phyloP scores from a whole-genome alignment of 2,797 vertebrate species.

The Sciaenops ocellatus region DNA sequence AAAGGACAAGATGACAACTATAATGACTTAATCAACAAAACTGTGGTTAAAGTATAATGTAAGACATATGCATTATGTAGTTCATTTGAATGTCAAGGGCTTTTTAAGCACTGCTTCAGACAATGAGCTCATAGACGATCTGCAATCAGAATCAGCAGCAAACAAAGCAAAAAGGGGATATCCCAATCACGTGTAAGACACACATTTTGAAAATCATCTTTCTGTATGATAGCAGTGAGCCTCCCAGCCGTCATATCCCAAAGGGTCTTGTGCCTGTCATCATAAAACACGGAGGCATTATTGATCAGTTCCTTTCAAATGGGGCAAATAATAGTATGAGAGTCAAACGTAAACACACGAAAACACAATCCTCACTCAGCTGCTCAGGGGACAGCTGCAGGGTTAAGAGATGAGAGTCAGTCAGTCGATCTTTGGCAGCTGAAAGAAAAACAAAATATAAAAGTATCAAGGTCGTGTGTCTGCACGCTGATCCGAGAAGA shows the following conservation, averaged over 20 bases:
- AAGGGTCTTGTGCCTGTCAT: not conserved
- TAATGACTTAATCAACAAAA: too few species aligned
- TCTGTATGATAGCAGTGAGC: not conserved
- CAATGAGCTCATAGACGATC: too few species aligned
- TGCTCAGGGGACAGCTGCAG: not conserved
- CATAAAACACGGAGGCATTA: not conserved
- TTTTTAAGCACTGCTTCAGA: too few species aligned
- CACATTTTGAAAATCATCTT: too few species aligned
- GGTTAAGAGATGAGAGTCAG: conserved; percentile 29
- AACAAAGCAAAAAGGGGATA: too few species aligned
- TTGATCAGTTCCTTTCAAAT: conserved; percentile 21
- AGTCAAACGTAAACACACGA: conserved; percentile 4
- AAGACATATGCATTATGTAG: too few species aligned
- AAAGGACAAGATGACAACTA: too few species aligned
- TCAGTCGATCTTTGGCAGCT: conserved; percentile 25
- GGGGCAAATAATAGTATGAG: not conserved
- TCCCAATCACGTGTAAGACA: too few species aligned
- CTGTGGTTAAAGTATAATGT: too few species aligned
- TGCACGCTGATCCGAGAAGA: conserved; percentile 18
- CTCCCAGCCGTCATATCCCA: not conserved
- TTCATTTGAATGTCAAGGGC: too few species aligned
- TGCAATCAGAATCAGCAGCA: too few species aligned
- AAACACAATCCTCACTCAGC: not conserved
- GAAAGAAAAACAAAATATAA: not conserved
- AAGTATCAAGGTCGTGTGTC: conserved; percentile 1